Base-by-base conservation (phyloP, 1,140 invertebrate species). In the Anastrepha obliqua region DNA sequence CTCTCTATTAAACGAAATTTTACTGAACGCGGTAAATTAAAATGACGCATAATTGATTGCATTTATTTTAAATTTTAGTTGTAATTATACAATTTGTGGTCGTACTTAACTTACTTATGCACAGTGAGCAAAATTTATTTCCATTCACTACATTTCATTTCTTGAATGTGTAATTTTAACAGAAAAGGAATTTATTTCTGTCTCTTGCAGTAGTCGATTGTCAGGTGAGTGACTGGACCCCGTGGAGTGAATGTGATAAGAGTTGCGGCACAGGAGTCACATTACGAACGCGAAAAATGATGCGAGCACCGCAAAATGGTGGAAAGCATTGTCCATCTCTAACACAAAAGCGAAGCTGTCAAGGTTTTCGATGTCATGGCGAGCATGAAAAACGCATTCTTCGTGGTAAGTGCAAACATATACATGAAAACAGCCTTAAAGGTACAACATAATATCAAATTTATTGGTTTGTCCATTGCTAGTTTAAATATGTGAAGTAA, bases 191-290 rank as follows among this genome's bases (percentile, higher is more conserved):
- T 65, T 13, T 65, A 85, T 42, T 58, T 81, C 47, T 64, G 39
- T 87, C 74, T 15, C 42, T 95, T 95, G 7, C 91, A 97, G 97
- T 97, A 86, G 94, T 96, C 85, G 97, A 97, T 92, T 97, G 97
- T 92, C 94, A 95, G 89, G 96, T 97, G 59, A 96, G 96, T 47
- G 94, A 95, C 17, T 97, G 97, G 97, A 95, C 95, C 6, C 93
- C 95, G 2, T 97, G 97, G 97, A 95, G 96, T 8, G 94, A 95
- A 0, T 97, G 97, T 91, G 96, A 97, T 91, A 95, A 95, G 2
- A 95, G 95, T 86, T 97, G 97, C 90, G 97, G 97, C 59, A 94
- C 95, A 3, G 97, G 97, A 11, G 95, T 95, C 89, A 97, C 96
- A 96, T 95, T 95, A 44, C 94, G 97, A 62, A 94, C 94, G 7